These are phyloP conservation scores for Actenoides lindsayi DNA, from an alignment of 2,113 vertebrate genomes.

Conservation along the genomic window DNA sequence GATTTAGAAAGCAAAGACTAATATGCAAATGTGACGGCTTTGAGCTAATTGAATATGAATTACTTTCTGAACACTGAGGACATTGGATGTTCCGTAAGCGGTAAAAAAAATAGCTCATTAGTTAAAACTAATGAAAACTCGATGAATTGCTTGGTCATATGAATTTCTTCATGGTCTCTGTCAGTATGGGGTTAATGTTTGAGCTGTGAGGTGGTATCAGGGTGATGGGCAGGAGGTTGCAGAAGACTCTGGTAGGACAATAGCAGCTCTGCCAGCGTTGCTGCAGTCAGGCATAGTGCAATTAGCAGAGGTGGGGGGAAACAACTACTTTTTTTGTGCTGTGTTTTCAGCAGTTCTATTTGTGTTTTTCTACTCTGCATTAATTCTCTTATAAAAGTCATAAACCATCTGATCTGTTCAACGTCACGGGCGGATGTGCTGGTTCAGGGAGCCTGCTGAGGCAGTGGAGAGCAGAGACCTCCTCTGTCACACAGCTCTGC, in stretches of 20 bases:
- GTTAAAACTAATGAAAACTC: not conserved
- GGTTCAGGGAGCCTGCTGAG: not conserved
- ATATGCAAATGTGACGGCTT: conserved; percentile 57
- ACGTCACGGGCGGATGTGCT: not conserved
- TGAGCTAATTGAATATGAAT: conserved; percentile 69
- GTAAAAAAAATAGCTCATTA: conserved; percentile 68
- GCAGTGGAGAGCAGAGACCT: not conserved
- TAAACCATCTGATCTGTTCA: not conserved
- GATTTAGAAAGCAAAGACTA: conserved; percentile 68
- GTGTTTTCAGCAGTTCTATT: not conserved
- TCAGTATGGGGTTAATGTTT: not conserved
- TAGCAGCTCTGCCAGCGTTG: not conserved
- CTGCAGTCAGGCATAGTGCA: not conserved
- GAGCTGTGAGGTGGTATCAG: not conserved
- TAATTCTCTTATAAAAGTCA: not conserved
- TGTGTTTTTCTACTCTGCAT: not conserved
- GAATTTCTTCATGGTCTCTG: not conserved
- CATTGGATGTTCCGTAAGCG: not conserved
- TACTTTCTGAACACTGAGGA: conserved; percentile 55
- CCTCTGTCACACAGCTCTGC: not conserved
- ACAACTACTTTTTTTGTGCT: not conserved
- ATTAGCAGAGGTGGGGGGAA: not conserved
- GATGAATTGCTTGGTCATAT: conserved; percentile 12
- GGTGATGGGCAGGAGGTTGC: not conserved
- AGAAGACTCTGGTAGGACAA: not conserved